Conservation (phyloP, 2,113 vertebrate genomes). For the Oryzias woworae region DNA sequence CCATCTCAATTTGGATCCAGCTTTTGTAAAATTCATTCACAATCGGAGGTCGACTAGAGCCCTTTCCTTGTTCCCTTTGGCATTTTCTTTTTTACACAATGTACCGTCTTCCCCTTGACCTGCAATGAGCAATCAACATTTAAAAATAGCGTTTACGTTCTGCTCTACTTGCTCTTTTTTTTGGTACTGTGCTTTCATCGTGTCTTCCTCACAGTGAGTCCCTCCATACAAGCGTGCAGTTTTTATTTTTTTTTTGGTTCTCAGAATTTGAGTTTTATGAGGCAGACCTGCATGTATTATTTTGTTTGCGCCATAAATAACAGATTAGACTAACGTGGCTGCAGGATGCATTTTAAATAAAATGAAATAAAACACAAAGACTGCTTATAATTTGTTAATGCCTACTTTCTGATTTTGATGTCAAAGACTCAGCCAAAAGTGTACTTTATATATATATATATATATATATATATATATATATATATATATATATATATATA, state of each 20-base stretch:
- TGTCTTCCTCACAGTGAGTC: constrained; percentile 14
- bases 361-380: neutral
- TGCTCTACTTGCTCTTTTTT: constrained; percentile 33
- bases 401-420: too few relatives aligned
- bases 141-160: constrained; percentile 47
- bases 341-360: neutral
- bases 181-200: constrained; percentile 16
- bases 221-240: neutral
- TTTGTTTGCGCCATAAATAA: neutral
- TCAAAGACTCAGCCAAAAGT: too few relatives aligned
- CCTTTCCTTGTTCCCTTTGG: constrained; percentile 45
- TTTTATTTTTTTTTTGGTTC: neutral
- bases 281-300: neutral
- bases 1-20: constrained; percentile 13
- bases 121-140: constrained; percentile 54
- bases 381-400: too few relatives aligned
- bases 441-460: too few relatives aligned
- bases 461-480: neutral
- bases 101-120: constrained; percentile 45
- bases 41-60: constrained; percentile 35
- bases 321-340: neutral
- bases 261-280: neutral
- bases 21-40: constrained; percentile 38
- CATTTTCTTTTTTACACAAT: constrained; percentile 39
- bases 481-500: neutral